phyloP scores from a whole-genome alignment of 2,888 invertebrate species.

The Stramonita haemastoma region DNA sequence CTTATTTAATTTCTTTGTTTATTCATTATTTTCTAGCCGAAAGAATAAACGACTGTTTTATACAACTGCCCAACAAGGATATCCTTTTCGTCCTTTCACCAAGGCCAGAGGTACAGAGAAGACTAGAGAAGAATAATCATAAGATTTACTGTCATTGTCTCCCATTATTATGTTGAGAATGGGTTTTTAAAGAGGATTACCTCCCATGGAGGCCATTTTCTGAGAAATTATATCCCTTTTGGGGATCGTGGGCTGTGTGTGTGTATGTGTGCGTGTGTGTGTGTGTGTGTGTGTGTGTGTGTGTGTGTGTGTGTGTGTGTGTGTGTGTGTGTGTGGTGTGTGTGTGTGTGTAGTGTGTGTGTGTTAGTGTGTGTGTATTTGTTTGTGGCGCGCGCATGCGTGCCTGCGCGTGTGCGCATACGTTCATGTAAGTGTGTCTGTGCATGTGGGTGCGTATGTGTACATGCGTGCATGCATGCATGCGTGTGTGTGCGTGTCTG shows the following conservation, averaged over 20 bases:
- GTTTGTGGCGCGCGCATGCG: not conserved
- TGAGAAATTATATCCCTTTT: too few species aligned
- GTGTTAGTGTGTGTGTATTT: not conserved
- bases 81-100: too few species aligned
- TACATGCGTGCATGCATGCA: not conserved
- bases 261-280: not conserved
- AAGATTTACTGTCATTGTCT: too few species aligned
- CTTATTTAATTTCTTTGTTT: too few species aligned
- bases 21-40: too few species aligned
- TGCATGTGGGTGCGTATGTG: not conserved
- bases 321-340: not conserved
- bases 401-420: not conserved
- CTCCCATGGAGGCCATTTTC: too few species aligned
- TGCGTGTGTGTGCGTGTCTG: not conserved
- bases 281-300: conserved; percentile 2
- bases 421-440: not conserved
- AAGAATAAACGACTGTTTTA: too few species aligned
- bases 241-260: not conserved
- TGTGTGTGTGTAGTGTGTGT: not conserved
- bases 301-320: conserved; percentile 3
- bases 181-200: too few species aligned
- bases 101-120: too few species aligned
- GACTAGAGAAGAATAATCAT: too few species aligned
- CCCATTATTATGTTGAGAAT: too few species aligned
- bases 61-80: too few species aligned